Base-by-base conservation (phyloP, 2,797 vertebrate genomes). In the Hydrocynus forskahlii region DNA sequence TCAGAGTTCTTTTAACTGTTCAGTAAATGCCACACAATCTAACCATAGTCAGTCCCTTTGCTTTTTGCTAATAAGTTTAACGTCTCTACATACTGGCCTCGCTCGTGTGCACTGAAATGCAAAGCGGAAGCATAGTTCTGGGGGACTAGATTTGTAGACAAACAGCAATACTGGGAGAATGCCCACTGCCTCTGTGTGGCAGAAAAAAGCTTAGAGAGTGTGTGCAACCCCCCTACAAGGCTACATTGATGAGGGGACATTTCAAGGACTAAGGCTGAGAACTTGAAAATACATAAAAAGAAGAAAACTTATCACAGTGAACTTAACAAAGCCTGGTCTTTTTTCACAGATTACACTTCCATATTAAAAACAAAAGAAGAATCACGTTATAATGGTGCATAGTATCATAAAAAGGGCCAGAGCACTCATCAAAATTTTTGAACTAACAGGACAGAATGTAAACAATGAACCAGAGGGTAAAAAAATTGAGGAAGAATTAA, bases 251-350 rank as follows among this genome's bases (percentile, higher is more conserved):
- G 75, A 80, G 62, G 40, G 76, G 40, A 78, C 60, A 75, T 68
- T 83, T 82, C 75, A 70, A 85, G 68, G 73, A 84, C 79, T 72
- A 78, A 87, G 78, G 75, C 75, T 75, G 62, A 80, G 55, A 84
- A 75, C 79, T 59, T 60, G 73, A 86, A 76, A 81, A 80, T 80
- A 84, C 72, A 54, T 50, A 69, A 81, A 81, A 87, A 87, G 86
- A 81, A 76, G 35, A 86, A 82, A 72, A 64, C 76, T 79, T 73
- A 78, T 95, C 91, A 94, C 91, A 93, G 92, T 93, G 89, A 91
- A 89, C 89, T 80, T 64, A 82, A 83, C 75, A 84, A 86, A 86
- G 78, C 87, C 82, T 76, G 77, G 81, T 74, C 66, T 81, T 77
- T n/a, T 82, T 78, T 84, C 73, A 84, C 79, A 68, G 35, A 86